Evolutionary conservation across 2,113 vertebrate genomes (phyloP), one percentile per base, ranked within the genome.

Genomic region (Echinops telfairi): DNA sequence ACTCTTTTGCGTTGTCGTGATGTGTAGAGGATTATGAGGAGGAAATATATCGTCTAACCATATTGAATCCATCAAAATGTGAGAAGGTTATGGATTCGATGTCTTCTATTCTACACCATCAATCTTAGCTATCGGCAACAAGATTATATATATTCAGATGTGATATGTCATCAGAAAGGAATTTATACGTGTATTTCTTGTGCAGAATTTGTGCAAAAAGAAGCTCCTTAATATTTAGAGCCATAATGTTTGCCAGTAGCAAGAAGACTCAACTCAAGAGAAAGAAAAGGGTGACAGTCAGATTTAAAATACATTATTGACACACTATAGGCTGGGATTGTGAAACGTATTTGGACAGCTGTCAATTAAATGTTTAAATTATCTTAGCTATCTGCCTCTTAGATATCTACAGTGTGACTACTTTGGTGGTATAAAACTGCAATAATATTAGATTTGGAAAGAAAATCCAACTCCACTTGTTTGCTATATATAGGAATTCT

Each of bases 371-470:
- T 85, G 12, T 85, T 36, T 82, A 29, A 71, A 84, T 11, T 84
- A 10, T 83, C 20, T 38, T 73, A 57, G 47, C 9, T 57, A 1
- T 4, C 60, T 73, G 6, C 3, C 8, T 73, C n/a, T 86, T 31
- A 86, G 58, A 33, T 7, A 58, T 71, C 3, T 8, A 81, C 15
- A 77, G 1, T 71, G 22, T 33, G 3, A 47, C 77, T 71, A 12
- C n/a, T n/a, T n/a, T n/a, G n/a, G n/a, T n/a, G n/a, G n/a, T n/a
- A n/a, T 12, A 27, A 93, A 80, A 80, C 3, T 53, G 33, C 80
- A 22, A 85, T 38, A 76, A 91, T 64, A n/a, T 71, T 84, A 57
- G 12, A 71, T 77, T n/a, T 64, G 7, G 62, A 91, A 93, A 88
- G 29, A 2, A 88, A 91, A 84, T 36, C 15, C 15, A 79, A 81